Evolutionary conservation across 2,888 invertebrate genomes (phyloP), one percentile per base, ranked within the genome.

Genomic region (Tenthredo livida): DNA sequence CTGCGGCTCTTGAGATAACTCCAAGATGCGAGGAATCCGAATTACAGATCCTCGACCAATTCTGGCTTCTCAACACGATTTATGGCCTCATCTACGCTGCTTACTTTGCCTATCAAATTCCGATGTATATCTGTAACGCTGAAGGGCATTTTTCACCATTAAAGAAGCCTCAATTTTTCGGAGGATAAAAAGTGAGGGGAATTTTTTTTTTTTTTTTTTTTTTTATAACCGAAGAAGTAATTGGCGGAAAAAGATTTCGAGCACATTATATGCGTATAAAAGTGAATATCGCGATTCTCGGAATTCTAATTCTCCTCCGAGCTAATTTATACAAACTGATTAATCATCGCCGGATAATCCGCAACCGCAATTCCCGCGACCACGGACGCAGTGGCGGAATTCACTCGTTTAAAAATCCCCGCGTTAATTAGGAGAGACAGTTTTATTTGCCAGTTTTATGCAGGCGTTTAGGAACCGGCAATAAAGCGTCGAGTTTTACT

Each of bases 361-460:
- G 17, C 1, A 6, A 43, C 72, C 72, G 43, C 40, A 43, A 73
- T 73, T 73, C 10, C 29, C 21, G 0, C 17, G 70, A 29, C 29
- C 40, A 2, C 17, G 70, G 70, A 25, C 43, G 47, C 54, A 77
- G 33, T 17, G 29, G 29, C 21, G n/a, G 80, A 61, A 80, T 80
- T 61, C 21, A 77, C 75, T 61, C 61, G 77, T 77, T 77, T 80
- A 80, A 80, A 77, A 73, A 77, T 50, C 54, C 80, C 58, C 21
- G 58, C 61, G 80, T 80, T 80, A 80, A 80, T 80, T 80, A 58
- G 80, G 80, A 33, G 80, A 80, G 80, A 80, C 58, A 80, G 80
- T 80, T 80, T 80, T 80, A 80, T 80, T 80, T 17, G 37, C 29
- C 37, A 80, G 58, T 58, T 80, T 80, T 80, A 80, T 61, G 80